Percentiles rank a stretch among this genome's conserved stretches.
phyloP scores from a whole-genome alignment of 2,888 invertebrate genomes.

The Blastobasis adustella region DNA sequence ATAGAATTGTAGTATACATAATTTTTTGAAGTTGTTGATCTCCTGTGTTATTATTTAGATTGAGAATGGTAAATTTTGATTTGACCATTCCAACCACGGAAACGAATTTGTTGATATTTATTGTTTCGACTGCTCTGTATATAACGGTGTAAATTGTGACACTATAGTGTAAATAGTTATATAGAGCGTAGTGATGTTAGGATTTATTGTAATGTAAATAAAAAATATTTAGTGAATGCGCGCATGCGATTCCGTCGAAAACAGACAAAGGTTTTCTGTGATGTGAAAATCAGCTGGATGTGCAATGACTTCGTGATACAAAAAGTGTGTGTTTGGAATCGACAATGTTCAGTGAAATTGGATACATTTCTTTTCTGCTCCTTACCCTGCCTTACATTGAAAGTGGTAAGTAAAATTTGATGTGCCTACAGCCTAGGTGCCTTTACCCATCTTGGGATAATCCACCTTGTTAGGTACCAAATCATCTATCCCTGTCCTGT shows the following conservation, averaged over 20 bases:
- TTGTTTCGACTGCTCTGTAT: slow-evolving; percentile 34
- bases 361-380: slow-evolving; percentile 80
- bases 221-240: slow-evolving; percentile 64
- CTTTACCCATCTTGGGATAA: background rate
- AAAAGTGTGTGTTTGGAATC: slow-evolving; percentile 62
- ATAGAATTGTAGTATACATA: slow-evolving; percentile 27
- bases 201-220: slow-evolving; percentile 69
- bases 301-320: slow-evolving; percentile 72
- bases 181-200: slow-evolving; percentile 31
- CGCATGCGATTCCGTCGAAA: slow-evolving; percentile 74
- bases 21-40: slow-evolving; percentile 20
- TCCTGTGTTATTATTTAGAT: slow-evolving; percentile 13
- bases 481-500: background rate
- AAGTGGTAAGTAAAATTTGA: slow-evolving; percentile 75
- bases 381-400: slow-evolving; percentile 81
- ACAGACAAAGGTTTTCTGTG: slow-evolving; percentile 78
- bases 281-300: slow-evolving; percentile 75
- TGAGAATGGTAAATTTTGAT: too few relatives aligned
- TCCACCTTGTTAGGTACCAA: background rate
- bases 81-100: slow-evolving; percentile 18
- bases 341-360: slow-evolving; percentile 79
- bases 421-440: background rate
- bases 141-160: too few relatives aligned
- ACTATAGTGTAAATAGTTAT: slow-evolving; percentile 7
- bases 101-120: slow-evolving; percentile 52